Base-by-base conservation (phyloP, 2,113 vertebrate species). In the Myanophis thanlyinensis region DNA sequence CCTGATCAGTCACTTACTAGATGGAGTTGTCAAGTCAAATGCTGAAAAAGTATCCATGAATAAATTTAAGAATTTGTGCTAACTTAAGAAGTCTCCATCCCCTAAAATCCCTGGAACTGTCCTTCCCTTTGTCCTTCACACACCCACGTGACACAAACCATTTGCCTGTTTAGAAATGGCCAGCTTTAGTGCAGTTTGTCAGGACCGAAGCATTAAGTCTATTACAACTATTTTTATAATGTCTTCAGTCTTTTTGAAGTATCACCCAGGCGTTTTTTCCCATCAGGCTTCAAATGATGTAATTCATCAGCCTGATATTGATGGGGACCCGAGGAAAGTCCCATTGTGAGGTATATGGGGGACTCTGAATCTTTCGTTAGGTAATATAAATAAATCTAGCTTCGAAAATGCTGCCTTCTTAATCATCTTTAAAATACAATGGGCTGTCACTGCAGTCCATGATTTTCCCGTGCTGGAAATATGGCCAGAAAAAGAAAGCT, bases 171-270 rank as follows among this genome's bases (percentile, higher is more conserved):
- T 27, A 94, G 20, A 93, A 90, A 1, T 44, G 53, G 40, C 10
- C 1, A 86, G 73, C 40, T 40, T 89, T 35, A 48, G 67, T 90
- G 88, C 48, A 8, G 1, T 73, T 93, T 93, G 0, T 88, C 94
- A 51, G 4, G n/a, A 94, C 22, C 92, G 94, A 89, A 92, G 88
- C 86, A 1, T 88, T 87, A 90, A 92, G 59, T 92, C 88, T 48
- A 87, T 89, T 90, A 73, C 20, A 48, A 93, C 88, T 10, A 6
- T 13, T 84, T 91, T 93, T 93, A 90, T 87, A 15, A 80, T 25
- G 1, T 35, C 35, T 93, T 91, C 35, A 62, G 4, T 89, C 84
- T 89, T 93, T 92, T 59, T 54, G 62, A 94, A 89, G 80, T 53
- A 86, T 0, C 2, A 30, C 2, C 91, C 90, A 2, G 0, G 5